A percentile compares a stretch with the other conserved stretches of the same genome.
Evolutionary conservation across 2,888 invertebrate genomes (phyloP).

Genomic region (Caenorhabditis sp.): DNA sequence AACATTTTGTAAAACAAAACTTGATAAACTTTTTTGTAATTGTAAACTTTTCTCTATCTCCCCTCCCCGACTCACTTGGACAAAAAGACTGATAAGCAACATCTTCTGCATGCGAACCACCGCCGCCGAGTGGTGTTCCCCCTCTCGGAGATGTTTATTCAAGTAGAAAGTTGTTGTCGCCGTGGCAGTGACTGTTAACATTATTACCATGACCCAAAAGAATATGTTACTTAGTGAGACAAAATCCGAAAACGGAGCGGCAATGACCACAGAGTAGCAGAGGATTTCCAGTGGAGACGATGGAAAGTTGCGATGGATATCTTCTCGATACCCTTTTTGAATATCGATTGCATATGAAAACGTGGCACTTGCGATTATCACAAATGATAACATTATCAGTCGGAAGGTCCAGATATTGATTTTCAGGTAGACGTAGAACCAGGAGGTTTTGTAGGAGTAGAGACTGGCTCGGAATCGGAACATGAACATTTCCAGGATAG

Average conservation of each 20-base stretch:
- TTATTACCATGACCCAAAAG: slow-evolving; percentile 27
- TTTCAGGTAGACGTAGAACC: slow-evolving; percentile 18
- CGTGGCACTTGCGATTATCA: background rate
- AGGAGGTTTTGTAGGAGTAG: slow-evolving; percentile 14
- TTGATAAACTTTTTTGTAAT: background rate
- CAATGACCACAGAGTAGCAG: slow-evolving; percentile 24
- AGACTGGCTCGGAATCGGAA: slow-evolving; percentile 36
- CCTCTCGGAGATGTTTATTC: slow-evolving; percentile 11
- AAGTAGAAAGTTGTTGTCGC: slow-evolving; percentile 19
- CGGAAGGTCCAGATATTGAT: slow-evolving; percentile 28
- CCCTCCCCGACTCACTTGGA: slow-evolving; percentile 15
- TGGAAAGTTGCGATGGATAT: slow-evolving; percentile 10
- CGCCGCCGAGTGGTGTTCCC: slow-evolving; percentile 22
- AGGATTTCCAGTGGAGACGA: slow-evolving; percentile 12
- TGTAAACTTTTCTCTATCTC: background rate
- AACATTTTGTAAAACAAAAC: background rate
- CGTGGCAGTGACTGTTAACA: slow-evolving; percentile 27
- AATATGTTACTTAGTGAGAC: slow-evolving; percentile 23
- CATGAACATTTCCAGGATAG: slow-evolving; percentile 37
- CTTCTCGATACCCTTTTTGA: slow-evolving; percentile 8
- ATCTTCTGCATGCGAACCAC: slow-evolving; percentile 42
- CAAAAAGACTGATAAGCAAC: slow-evolving; percentile 29
- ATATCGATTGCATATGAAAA: slow-evolving; percentile 11
- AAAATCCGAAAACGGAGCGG: slow-evolving; percentile 28
- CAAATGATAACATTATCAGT: background rate